phyloP scores from a whole-genome alignment of 2,888 invertebrate species.

The Drosophila infuscata region DNA sequence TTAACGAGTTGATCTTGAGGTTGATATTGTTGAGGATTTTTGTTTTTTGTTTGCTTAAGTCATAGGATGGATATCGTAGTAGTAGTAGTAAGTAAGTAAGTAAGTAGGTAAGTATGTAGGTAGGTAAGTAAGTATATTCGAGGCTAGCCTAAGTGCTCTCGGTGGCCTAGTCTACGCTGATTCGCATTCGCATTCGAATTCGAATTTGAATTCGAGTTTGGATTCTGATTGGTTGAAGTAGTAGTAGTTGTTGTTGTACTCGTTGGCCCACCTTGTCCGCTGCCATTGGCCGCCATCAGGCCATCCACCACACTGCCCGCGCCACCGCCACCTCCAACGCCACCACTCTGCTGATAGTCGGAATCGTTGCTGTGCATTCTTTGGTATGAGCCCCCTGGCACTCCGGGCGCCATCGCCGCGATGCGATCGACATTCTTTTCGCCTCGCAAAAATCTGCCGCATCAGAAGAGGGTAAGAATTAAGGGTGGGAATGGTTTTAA shows the following conservation, averaged over 20 bases:
- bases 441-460: constrained; percentile 94
- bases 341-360: constrained; percentile 82
- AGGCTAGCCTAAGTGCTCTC: constrained; percentile 85
- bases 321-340: constrained; percentile 52
- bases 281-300: constrained; percentile 77
- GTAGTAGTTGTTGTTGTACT: constrained; percentile 82
- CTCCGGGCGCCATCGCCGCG: constrained; percentile 89
- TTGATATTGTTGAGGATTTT: constrained; percentile 30
- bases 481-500: constrained; percentile 36
- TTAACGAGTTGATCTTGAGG: constrained; percentile 24
- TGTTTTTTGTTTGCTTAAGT: constrained; percentile 14
- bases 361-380: constrained; percentile 95
- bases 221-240: constrained; percentile 59
- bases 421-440: constrained; percentile 87
- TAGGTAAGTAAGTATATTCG: constrained; percentile 23
- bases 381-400: constrained; percentile 91
- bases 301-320: constrained; percentile 72
- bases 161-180: constrained; percentile 89
- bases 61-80: constrained; percentile 7
- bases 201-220: constrained; percentile 41
- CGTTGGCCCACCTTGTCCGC: constrained; percentile 85
- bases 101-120: background rate
- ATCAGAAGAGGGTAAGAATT: constrained; percentile 58
- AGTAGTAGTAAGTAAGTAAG: background rate
- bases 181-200: constrained; percentile 64